Conservation (phyloP, 2,797 vertebrate genomes). For the Poeciliopsis turneri region DNA sequence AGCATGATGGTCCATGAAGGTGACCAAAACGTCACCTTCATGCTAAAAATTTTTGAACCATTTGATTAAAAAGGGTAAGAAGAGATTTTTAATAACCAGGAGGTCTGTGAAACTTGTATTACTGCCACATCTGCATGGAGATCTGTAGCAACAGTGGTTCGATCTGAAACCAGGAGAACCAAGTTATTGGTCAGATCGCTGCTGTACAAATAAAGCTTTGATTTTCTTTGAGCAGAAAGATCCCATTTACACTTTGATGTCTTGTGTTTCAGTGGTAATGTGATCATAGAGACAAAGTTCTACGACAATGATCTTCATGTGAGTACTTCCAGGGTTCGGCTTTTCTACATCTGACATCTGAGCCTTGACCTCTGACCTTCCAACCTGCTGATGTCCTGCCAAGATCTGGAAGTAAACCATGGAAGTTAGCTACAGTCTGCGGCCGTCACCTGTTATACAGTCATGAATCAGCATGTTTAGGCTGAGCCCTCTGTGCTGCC, state of each 20-base stretch:
- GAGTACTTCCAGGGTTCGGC: slow-evolving; percentile 97
- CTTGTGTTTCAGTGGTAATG: slow-evolving; percentile 88
- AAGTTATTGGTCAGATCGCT: too few relatives aligned
- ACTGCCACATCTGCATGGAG: neutral
- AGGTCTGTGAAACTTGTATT: neutral
- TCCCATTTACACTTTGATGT: slow-evolving; percentile 1
- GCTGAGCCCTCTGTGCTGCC: slow-evolving; percentile 30
- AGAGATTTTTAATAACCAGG: neutral
- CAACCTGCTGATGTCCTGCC: slow-evolving; percentile 57
- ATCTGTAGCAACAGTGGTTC: too few relatives aligned
- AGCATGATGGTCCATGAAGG: too few relatives aligned
- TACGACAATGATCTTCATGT: slow-evolving; percentile 97
- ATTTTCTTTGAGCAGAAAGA: neutral
- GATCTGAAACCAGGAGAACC: neutral
- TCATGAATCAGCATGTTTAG: slow-evolving; percentile 32
- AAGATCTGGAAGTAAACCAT: slow-evolving; percentile 50
- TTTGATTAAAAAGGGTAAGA: neutral
- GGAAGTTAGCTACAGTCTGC: slow-evolving; percentile 47
- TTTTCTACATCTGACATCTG: slow-evolving; percentile 94
- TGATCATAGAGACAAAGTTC: slow-evolving; percentile 99
- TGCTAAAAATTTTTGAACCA: neutral
- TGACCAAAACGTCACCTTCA: neutral
- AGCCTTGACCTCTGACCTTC: slow-evolving; percentile 22
- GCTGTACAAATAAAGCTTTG: neutral
- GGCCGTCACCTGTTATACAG: slow-evolving; percentile 35